Conservation (phyloP, 2,797 vertebrate species). For the Chloroceryle amazona region DNA sequence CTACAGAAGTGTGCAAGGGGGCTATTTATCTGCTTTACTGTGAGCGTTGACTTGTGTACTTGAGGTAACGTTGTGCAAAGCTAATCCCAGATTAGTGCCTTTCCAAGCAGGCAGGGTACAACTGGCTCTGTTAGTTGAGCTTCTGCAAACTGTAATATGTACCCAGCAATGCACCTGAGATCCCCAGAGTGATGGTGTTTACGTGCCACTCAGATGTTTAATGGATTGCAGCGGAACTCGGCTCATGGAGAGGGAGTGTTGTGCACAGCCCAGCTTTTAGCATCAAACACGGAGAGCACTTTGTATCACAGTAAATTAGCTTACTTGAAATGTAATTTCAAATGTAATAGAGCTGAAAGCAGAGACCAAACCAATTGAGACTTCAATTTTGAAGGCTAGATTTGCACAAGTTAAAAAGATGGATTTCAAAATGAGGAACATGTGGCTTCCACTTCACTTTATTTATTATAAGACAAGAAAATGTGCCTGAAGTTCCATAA, state of each 20-base stretch:
- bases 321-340: background rate
- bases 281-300: background rate
- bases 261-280: background rate
- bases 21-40: background rate
- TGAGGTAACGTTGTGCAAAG: conserved; percentile 5
- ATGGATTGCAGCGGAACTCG: background rate
- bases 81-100: conserved; percentile 53
- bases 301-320: background rate
- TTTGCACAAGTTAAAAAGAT: background rate
- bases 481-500: conserved; percentile 1
- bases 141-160: background rate
- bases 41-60: background rate
- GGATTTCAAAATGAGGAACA: background rate
- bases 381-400: background rate
- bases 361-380: background rate
- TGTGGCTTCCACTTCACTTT: background rate
- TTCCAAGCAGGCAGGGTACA: background rate
- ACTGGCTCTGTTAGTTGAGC: background rate
- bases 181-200: background rate
- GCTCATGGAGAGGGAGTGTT: background rate
- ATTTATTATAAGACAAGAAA: background rate
- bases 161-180: background rate
- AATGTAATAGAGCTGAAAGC: background rate
- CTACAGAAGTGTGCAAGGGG: background rate
- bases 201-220: background rate